Evolutionary conservation across 2,797 vertebrate genomes (phyloP).

Genomic region (Pelodytes ibericus): DNA sequence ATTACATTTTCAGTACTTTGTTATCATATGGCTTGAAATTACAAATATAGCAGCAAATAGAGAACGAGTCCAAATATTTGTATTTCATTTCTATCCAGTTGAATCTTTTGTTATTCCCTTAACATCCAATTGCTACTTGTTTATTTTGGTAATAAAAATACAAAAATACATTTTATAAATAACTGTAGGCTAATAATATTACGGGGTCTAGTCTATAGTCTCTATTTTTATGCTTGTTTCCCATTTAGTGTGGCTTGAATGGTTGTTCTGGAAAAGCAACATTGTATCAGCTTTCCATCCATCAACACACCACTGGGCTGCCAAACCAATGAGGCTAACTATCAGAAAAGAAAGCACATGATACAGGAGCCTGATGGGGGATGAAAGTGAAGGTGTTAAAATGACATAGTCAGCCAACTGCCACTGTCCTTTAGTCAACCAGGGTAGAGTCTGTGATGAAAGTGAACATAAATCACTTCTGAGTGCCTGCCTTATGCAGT

Average conservation of each 20-base stretch:
- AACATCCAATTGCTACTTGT: no score
- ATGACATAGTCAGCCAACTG: constrained; percentile 32
- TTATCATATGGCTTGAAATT: no score
- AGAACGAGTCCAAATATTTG: no score
- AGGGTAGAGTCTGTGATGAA: constrained; percentile 20
- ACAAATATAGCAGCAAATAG: no score
- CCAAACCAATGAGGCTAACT: neutral
- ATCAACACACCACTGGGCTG: neutral
- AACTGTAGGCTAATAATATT: no score
- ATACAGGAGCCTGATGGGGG: neutral
- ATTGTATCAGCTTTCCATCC: constrained; percentile 11
- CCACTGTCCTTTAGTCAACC: constrained; percentile 13
- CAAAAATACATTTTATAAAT: no score
- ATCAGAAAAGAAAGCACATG: neutral
- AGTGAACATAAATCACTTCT: constrained; percentile 36
- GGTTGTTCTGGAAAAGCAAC: neutral
- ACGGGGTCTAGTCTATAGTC: neutral
- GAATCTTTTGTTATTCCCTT: no score
- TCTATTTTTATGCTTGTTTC: neutral
- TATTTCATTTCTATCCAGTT: no score
- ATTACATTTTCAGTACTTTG: no score
- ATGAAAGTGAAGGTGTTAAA: constrained; percentile 24
- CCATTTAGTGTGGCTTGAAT: neutral
- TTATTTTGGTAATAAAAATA: no score
- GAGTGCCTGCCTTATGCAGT: constrained; percentile 29